Evolutionary conservation across 2,113 vertebrate species (phyloP), one percentile per base, ranked within the genome.

Genomic region (Leucopternis melanops): DNA sequence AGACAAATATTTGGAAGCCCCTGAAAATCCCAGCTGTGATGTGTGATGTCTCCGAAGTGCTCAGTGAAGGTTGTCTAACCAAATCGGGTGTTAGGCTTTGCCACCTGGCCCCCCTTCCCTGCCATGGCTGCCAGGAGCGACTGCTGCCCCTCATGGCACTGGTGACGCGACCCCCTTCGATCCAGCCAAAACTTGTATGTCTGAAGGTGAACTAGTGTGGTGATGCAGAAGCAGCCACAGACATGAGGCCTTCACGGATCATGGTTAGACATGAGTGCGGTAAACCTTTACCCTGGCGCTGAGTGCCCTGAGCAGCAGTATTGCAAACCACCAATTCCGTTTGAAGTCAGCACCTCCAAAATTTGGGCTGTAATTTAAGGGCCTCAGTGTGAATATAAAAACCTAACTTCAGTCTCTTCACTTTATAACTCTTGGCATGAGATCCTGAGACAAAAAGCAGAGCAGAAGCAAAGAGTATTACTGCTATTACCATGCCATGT

Each of bases 381-480:
- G 40, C n/a, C 57, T 84, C 66, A 36, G 38, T 11, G 2, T 40
- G 89, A 81, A 78, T 74, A 88, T 70, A 77, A 94, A 81, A 85
- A 19, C 26, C n/a, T 65, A 78, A 44, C 66, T 91, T 95, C 47
- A 92, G 84, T 74, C 29, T 92, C 58, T 80, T 91, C 0, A 0
- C 87, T 89, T 90, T 91, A 67, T 70, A 95, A 80, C 54, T 57
- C 66, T 85, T 95, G 94, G 94, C 92, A 95, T 2, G 0, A 87
- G 59, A 92, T 70, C 38, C 62, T 78, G 66, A 96, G 92, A 92
- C 54, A 93, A 85, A 95, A 96, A 94, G 31, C 93, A 97, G 92
- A 94, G 81, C 91, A 95, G 94, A 91, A 95, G 70, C 71, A 54
- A 79, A 89, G 55, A 77, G 29, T 80, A 83, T 95, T 91, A 62